phyloP scores from a whole-genome alignment of 2,888 invertebrate species.

The Caenorhabditis plicata region DNA sequence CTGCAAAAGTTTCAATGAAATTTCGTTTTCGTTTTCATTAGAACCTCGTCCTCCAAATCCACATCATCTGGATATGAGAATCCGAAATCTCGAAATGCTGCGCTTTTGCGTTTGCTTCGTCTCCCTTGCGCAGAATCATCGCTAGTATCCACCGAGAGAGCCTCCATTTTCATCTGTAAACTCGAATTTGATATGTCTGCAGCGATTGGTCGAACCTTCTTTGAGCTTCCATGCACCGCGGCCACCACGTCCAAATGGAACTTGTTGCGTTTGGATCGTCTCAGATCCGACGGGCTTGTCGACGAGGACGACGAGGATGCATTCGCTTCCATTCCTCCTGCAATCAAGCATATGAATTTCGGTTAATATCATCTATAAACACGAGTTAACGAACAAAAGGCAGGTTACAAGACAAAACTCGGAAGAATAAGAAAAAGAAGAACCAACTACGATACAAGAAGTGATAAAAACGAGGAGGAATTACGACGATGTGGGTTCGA shows the following conservation, averaged over 20 bases:
- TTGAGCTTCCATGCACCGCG: constrained; percentile 25
- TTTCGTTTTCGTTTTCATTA: background rate
- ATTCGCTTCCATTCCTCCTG: background rate
- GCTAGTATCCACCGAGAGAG: too few relatives aligned
- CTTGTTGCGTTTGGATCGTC: constrained; percentile 53
- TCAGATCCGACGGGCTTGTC: constrained; percentile 12
- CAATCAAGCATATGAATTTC: too few relatives aligned
- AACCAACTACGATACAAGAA: too few relatives aligned
- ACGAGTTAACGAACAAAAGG: too few relatives aligned
- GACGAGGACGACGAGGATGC: constrained; percentile 1
- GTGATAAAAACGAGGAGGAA: too few relatives aligned
- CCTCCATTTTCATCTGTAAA: too few relatives aligned
- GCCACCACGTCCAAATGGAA: constrained; percentile 49
- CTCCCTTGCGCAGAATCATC: background rate
- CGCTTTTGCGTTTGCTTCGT: constrained; percentile 7
- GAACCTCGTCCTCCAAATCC: constrained; percentile 11
- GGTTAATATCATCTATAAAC: constrained; percentile 5
- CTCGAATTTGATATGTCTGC: too few relatives aligned
- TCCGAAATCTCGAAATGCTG: constrained; percentile 2
- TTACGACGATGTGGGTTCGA: too few relatives aligned
- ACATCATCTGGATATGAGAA: constrained; percentile 5
- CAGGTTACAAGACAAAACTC: too few relatives aligned
- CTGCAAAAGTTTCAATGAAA: background rate
- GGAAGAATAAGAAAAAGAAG: constrained; percentile 3
- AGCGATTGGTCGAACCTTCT: constrained; percentile 1